Percentiles rank a stretch among this genome's conserved stretches.
phyloP scores from a whole-genome alignment of 2,888 invertebrate species.

The Thelaira solivaga region DNA sequence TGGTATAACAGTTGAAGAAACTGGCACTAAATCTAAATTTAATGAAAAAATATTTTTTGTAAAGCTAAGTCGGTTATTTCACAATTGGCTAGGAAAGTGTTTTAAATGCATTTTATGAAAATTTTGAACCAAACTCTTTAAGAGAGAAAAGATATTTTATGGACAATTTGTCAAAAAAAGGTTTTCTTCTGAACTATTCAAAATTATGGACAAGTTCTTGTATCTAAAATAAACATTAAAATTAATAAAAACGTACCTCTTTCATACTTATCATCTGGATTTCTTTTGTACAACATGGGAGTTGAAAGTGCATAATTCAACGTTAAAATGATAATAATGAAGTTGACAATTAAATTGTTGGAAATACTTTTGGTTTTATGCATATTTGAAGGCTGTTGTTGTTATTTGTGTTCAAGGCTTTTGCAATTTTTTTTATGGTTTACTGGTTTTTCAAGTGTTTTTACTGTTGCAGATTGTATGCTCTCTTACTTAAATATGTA shows the following conservation, averaged over 20 bases:
- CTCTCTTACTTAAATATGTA: no score
- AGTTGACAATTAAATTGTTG: slow-evolving; percentile 54
- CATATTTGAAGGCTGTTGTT: slow-evolving; percentile 56
- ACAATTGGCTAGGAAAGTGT: no score
- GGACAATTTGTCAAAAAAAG: no score
- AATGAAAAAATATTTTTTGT: neutral
- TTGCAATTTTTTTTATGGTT: slow-evolving; percentile 7
- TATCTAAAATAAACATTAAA: neutral
- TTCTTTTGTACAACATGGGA: slow-evolving; percentile 78
- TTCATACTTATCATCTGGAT: slow-evolving; percentile 78
- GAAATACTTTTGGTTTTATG: slow-evolving; percentile 50
- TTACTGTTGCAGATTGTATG: neutral
- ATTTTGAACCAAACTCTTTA: no score
- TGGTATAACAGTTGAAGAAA: slow-evolving; percentile 84
- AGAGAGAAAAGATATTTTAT: no score
- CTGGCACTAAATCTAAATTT: slow-evolving; percentile 80
- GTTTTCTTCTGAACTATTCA: no score
- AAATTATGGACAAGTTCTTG: no score
- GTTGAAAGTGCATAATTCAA: slow-evolving; percentile 65
- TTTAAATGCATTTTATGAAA: no score
- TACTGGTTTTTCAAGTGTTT: slow-evolving; percentile 40
- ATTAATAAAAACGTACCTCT: slow-evolving; percentile 77
- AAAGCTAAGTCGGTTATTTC: no score
- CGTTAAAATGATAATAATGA: slow-evolving; percentile 56
- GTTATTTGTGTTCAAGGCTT: neutral